A percentile compares a stretch with the other conserved stretches of the same genome.
Conservation (phyloP, 2,113 vertebrate species). For the Asarcornis scutulata region DNA sequence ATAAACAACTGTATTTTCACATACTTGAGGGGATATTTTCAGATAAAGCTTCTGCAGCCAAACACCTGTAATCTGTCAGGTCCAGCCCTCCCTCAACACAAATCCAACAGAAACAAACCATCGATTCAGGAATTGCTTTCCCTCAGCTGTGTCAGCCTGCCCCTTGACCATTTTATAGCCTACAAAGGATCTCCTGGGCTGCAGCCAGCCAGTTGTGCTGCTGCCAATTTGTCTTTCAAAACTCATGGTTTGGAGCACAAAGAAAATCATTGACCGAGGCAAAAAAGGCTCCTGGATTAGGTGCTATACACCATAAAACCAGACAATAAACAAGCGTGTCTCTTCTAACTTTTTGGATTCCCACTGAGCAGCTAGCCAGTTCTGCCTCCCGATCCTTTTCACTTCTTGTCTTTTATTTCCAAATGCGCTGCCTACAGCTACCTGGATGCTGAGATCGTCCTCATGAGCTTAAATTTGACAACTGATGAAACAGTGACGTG, state of each 20-base stretch:
- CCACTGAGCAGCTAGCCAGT: neutral
- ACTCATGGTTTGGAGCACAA: neutral
- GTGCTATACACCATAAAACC: neutral
- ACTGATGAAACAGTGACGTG: neutral
- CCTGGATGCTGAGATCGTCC: neutral
- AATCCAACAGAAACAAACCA: neutral
- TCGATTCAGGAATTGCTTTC: neutral
- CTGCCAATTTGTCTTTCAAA: conserved; percentile 15
- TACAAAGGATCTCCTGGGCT: neutral
- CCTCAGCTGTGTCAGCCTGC: neutral
- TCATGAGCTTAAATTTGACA: neutral
- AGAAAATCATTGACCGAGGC: neutral
- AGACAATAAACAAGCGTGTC: neutral
- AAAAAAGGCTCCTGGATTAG: neutral
- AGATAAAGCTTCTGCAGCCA: neutral
- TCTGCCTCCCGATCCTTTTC: neutral
- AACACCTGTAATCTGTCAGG: neutral
- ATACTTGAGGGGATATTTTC: neutral
- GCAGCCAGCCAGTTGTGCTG: neutral
- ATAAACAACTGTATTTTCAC: neutral
- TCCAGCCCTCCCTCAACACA: neutral
- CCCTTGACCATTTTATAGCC: neutral
- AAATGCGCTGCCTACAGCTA: neutral
- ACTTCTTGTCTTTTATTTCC: neutral
- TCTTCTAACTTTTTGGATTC: neutral